phyloP scores from a whole-genome alignment of 2,113 vertebrate species.

The Petrocephalus zakoni region DNA sequence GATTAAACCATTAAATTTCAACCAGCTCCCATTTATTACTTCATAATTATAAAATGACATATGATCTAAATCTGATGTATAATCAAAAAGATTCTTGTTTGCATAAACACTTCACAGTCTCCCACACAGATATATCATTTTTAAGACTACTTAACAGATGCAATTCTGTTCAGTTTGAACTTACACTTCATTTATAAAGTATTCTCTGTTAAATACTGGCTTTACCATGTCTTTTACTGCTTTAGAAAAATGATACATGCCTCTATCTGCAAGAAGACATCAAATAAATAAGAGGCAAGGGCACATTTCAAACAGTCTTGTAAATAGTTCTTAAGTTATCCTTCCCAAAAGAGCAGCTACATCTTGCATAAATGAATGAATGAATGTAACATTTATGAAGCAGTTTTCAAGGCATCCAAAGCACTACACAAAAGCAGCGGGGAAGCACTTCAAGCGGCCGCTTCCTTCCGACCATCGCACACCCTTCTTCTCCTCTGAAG shows the following conservation, averaged over 20 bases:
- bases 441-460: not conserved
- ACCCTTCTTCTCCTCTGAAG: not conserved
- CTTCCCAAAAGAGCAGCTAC: not conserved
- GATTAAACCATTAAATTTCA: not conserved
- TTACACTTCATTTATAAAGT: not conserved
- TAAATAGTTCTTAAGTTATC: not conserved
- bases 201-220: not conserved
- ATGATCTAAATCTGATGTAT: not conserved
- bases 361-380: not conserved
- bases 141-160: not conserved
- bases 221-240: not conserved
- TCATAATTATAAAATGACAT: not conserved
- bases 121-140: not conserved
- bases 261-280: not conserved
- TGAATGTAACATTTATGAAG: not conserved
- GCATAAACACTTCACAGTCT: not conserved
- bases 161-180: not conserved
- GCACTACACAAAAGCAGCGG: not conserved
- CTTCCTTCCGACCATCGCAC: not conserved
- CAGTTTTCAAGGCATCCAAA: not conserved
- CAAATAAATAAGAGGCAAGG: not conserved
- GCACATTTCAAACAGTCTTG: not conserved
- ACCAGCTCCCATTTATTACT: not conserved
- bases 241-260: not conserved
- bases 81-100: not conserved